These are phyloP conservation scores for Cyanoramphus novaezelandiae DNA, from an alignment of 2,113 vertebrate genomes.

Conservation along the genomic window DNA sequence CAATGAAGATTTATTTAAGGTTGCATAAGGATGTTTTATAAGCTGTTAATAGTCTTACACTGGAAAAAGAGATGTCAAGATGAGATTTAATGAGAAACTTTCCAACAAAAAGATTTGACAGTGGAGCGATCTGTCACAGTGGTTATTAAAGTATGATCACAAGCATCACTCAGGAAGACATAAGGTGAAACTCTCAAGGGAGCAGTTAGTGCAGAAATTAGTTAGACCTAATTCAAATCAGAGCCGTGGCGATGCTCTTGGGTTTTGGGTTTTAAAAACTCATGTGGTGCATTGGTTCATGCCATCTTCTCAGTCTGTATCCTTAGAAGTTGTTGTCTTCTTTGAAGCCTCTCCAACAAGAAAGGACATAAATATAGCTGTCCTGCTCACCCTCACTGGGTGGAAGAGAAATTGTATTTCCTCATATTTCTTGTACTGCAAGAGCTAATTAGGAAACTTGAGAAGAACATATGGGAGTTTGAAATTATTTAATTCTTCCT, in stretches of 20 bases:
- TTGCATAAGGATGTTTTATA: conserved; percentile 9
- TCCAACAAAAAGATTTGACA: background rate
- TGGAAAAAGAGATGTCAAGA: background rate
- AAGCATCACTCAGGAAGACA: background rate
- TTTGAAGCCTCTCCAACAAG: background rate
- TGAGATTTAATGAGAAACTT: conserved; percentile 31
- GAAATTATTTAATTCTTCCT: background rate
- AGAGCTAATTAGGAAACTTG: background rate
- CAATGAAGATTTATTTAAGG: conserved; percentile 17
- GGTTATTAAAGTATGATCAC: background rate
- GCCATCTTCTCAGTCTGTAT: background rate
- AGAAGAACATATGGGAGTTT: background rate
- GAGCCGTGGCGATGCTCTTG: background rate
- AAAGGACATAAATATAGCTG: background rate
- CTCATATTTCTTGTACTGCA: background rate
- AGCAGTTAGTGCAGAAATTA: background rate
- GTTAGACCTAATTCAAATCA: background rate
- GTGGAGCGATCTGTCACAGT: background rate
- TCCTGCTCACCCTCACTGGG: background rate
- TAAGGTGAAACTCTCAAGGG: background rate
- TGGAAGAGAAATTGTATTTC: background rate
- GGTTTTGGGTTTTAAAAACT: background rate
- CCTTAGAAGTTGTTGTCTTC: background rate
- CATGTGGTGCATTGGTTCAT: background rate
- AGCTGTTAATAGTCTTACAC: background rate